A percentile compares a stretch with the other conserved stretches of the same genome.
phyloP scores from a whole-genome alignment of 1,140 invertebrate species.

The Papilio dardanus region DNA sequence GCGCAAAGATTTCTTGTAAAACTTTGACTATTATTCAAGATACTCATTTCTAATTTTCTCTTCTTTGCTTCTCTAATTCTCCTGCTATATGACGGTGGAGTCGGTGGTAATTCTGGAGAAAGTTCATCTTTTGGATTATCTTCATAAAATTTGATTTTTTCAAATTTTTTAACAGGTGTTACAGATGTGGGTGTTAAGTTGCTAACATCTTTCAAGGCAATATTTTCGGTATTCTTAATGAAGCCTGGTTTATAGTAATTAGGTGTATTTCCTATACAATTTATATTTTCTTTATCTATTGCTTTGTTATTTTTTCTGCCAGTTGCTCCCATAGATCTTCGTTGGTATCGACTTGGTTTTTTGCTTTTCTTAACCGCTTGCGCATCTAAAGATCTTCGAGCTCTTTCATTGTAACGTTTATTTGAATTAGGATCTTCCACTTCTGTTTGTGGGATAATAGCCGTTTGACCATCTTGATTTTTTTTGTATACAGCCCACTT shows the following conservation, averaged over 20 bases:
- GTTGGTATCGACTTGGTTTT: slow-evolving; percentile 76
- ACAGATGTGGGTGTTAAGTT: slow-evolving; percentile 72
- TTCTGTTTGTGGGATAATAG: slow-evolving; percentile 52
- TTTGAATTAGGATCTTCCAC: slow-evolving; percentile 47
- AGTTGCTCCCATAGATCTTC: slow-evolving; percentile 69
- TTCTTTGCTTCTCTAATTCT: slow-evolving; percentile 77
- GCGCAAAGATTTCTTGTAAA: slow-evolving; percentile 67
- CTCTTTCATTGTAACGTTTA: slow-evolving; percentile 54
- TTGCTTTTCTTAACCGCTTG: slow-evolving; percentile 74
- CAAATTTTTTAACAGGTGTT: slow-evolving; percentile 60
- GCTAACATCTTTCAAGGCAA: slow-evolving; percentile 75
- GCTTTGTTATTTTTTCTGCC: slow-evolving; percentile 65
- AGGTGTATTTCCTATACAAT: slow-evolving; percentile 73
- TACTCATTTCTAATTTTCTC: slow-evolving; percentile 75
- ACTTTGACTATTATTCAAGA: slow-evolving; percentile 55
- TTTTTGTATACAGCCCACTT: slow-evolving; percentile 81
- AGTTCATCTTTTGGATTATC: slow-evolving; percentile 65
- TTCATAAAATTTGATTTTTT: slow-evolving; percentile 60
- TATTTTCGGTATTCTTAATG: slow-evolving; percentile 67
- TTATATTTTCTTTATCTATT: slow-evolving; percentile 74
- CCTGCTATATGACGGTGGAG: slow-evolving; percentile 75
- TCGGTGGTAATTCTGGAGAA: slow-evolving; percentile 66
- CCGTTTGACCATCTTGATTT: slow-evolving; percentile 60
- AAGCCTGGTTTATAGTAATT: slow-evolving; percentile 76
- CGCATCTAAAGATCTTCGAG: slow-evolving; percentile 68